Evolutionary conservation across 2,888 invertebrate species (phyloP).

Genomic region (Dynastes tityus): DNA sequence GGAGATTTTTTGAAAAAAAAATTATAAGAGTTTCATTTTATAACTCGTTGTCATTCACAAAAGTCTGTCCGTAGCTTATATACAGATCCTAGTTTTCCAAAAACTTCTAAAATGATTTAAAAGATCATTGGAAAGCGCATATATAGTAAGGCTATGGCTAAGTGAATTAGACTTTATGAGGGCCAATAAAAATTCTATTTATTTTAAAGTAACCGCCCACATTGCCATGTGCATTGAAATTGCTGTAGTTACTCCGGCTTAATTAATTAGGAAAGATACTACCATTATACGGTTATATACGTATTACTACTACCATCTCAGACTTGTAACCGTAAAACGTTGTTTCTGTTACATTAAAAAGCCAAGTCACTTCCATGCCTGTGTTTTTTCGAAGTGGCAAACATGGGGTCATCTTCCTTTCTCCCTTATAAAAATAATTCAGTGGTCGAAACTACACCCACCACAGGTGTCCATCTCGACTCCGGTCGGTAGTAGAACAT

Average conservation of each 20-base stretch:
- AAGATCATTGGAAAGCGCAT: too few relatives aligned
- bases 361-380: conserved; percentile 3
- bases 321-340: conserved; percentile 20
- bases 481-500: conserved; percentile 54
- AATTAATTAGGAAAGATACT: conserved; percentile 30
- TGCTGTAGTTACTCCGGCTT: neutral
- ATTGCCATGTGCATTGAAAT: neutral
- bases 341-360: neutral
- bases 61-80: too few relatives aligned
- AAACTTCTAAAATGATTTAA: too few relatives aligned
- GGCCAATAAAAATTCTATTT: too few relatives aligned
- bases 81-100: too few relatives aligned
- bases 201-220: neutral
- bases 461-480: conserved; percentile 55
- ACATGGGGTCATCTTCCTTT: conserved; percentile 7
- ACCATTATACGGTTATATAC: conserved; percentile 19
- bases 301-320: conserved; percentile 11
- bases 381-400: conserved; percentile 24
- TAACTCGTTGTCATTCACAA: too few relatives aligned
- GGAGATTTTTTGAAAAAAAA: too few relatives aligned
- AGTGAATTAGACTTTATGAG: too few relatives aligned
- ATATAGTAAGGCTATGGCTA: too few relatives aligned
- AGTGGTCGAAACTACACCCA: conserved; percentile 52
- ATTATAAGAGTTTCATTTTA: too few relatives aligned
- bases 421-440: conserved; percentile 18